Base-by-base conservation (phyloP, 2,113 vertebrate genomes). In the Junco hyemalis region DNA sequence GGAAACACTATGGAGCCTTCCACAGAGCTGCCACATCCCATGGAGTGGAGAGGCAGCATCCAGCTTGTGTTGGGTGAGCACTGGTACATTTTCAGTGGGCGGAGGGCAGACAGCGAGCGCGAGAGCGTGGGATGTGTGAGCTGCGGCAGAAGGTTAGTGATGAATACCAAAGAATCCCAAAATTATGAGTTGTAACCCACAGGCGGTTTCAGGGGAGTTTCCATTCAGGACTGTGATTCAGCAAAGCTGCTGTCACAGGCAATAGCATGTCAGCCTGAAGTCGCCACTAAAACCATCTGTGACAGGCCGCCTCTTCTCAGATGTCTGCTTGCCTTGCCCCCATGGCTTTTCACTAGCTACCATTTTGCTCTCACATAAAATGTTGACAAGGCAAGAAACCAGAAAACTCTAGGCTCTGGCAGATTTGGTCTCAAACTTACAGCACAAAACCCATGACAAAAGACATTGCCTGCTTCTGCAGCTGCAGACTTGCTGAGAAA, bases 161-260 rank as follows among this genome's bases (percentile, higher is more conserved):
- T 59, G 87, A 97, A 97, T 90, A 97, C 96, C 96, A 91, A 94
- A 94, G 96, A 78, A 96, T 95, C 95, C 95, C 93, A 90, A 96
- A 97, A 97, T 97, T 89, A 94, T 76, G 56, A 91, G 74, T 95
- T 96, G 94, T 72, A 95, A 94, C 91, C 97, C 91, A 96, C 95
- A 94, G 87, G 96, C 31, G 35, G 92, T 92, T 97, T 87, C 79
- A 90, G 54, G 88, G 93, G 93, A 96, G 91, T 98, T 97, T 97
- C 97, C 96, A 96, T 68, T 88, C 16, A 23, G 72, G 95, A 63
- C 50, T 90, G 86, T 95, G 96, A 97, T 85, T 97, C 96, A 95
- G 81, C 86, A 89, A 83, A 91, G 47, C 70, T 76, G 81, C 72
- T 86, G 56, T 83, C 90, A 93, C 74, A 90, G 57, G 48, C 93